These are phyloP conservation scores for Pseudomyrmex pallidus DNA, from an alignment of 1,140 invertebrate species.

Conservation along the genomic window DNA sequence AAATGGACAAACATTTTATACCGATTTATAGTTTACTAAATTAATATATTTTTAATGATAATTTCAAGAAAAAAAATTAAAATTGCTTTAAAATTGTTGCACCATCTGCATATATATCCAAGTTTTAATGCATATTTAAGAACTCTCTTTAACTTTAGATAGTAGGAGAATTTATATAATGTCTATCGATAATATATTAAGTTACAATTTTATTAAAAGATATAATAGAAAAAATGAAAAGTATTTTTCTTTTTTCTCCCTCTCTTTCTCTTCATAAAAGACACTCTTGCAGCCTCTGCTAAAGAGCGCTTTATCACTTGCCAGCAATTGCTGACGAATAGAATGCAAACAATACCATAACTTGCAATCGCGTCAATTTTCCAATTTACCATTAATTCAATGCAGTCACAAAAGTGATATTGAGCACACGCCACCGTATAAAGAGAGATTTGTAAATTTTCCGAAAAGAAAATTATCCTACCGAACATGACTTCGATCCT, in stretches of 20 bases:
- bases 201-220: slow-evolving; percentile 1
- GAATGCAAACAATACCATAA: slow-evolving; percentile 16
- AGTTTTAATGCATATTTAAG: too few species aligned
- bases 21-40: neutral
- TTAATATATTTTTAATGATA: neutral
- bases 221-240: neutral
- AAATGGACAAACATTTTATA: neutral
- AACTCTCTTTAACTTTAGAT: neutral
- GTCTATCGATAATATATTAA: too few species aligned
- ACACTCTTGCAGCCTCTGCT: neutral
- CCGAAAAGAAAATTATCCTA: slow-evolving; percentile 54
- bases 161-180: neutral
- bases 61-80: neutral
- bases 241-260: slow-evolving; percentile 5
- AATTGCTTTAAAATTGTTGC: neutral
- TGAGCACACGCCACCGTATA: neutral
- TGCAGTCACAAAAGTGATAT: neutral
- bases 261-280: neutral
- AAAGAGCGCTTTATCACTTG: slow-evolving; percentile 31
- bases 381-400: neutral
- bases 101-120: too few species aligned
- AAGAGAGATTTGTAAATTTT: neutral
- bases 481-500: slow-evolving; percentile 77
- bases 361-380: neutral
- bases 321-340: slow-evolving; percentile 41